These are phyloP conservation scores for Anthoscopus minutus DNA, from an alignment of 2,113 vertebrate genomes.

Conservation along the genomic window DNA sequence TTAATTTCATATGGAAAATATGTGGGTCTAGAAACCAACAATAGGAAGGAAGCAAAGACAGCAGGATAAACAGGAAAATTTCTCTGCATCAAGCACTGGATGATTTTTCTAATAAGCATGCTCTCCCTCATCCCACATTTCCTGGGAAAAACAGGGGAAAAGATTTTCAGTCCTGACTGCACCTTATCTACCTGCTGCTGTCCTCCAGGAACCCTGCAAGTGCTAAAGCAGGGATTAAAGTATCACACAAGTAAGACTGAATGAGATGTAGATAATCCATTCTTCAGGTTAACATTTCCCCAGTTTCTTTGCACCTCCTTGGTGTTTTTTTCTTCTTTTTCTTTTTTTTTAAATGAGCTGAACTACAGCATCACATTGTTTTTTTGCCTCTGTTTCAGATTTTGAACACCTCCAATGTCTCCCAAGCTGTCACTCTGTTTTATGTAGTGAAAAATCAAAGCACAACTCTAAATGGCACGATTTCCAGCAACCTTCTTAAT, in stretches of 20 bases:
- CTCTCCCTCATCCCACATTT: neutral
- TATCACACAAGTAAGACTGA: neutral
- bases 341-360: neutral
- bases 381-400: conserved; percentile 76
- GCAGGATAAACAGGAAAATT: neutral
- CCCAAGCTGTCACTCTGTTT: conserved; percentile 87
- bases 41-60: neutral
- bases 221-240: neutral
- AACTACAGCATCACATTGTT: neutral
- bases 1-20: neutral
- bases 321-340: neutral
- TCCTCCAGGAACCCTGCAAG: neutral
- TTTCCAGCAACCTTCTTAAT: conserved; percentile 89
- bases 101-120: neutral
- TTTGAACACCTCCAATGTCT: conserved; percentile 81
- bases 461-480: conserved; percentile 84
- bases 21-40: neutral
- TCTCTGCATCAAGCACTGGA: neutral
- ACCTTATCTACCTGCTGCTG: neutral
- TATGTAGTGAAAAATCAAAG: conserved; percentile 89
- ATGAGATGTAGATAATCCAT: neutral
- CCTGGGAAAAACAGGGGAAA: neutral
- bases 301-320: neutral
- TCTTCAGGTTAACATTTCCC: neutral
- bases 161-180: neutral